Conservation (phyloP, 2,888 invertebrate genomes). For the Nezara viridula region DNA sequence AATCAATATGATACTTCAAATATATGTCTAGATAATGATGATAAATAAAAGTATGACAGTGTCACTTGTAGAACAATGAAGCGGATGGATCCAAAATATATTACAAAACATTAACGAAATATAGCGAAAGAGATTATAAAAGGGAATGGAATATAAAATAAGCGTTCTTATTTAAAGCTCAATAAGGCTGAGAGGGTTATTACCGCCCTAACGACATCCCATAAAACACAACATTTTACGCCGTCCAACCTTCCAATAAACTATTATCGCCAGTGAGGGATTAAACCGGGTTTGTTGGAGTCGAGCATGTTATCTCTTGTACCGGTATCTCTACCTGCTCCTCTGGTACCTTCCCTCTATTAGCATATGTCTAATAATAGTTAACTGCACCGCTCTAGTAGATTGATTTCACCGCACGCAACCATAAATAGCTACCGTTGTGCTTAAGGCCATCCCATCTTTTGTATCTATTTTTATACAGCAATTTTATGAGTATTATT, state of each 20-base stretch:
- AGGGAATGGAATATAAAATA: constrained; percentile 1
- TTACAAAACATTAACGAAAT: background rate
- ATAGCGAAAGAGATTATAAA: constrained; percentile 7
- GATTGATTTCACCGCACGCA: constrained; percentile 17
- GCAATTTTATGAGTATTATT: background rate
- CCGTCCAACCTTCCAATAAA: constrained; percentile 3
- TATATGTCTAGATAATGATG: no score
- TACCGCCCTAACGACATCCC: constrained; percentile 30
- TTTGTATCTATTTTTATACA: background rate
- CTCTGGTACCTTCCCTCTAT: background rate
- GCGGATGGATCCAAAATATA: background rate
- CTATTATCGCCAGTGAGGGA: background rate
- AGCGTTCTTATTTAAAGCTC: constrained; percentile 29
- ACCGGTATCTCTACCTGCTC: background rate
- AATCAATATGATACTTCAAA: no score
- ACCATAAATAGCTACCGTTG: background rate
- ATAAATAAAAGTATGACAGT: background rate
- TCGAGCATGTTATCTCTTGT: background rate
- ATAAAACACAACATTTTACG: constrained; percentile 38
- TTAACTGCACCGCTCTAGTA: background rate
- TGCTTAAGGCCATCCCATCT: background rate
- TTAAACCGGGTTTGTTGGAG: background rate
- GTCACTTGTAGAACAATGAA: background rate
- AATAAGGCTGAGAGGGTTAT: constrained; percentile 26
- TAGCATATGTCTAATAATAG: constrained; percentile 16